A percentile compares a stretch with the other conserved stretches of the same genome.
Conservation (phyloP, 2,113 vertebrate species). For the Bufo gargarizans region DNA sequence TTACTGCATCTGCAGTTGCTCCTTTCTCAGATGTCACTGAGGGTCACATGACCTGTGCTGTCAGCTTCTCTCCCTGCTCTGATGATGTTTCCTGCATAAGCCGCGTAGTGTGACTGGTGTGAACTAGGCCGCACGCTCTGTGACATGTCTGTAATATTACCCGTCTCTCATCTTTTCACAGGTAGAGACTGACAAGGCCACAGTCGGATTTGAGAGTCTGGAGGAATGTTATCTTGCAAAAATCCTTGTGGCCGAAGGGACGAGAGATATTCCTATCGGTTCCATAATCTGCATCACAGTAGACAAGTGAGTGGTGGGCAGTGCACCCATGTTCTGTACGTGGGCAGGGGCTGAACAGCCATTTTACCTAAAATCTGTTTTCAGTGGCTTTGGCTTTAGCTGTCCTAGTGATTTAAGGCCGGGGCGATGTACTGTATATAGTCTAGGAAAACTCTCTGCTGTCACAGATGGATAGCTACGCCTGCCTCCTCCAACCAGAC, state of each 20-base stretch:
- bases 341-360: not conserved
- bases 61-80: too few species aligned
- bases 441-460: too few species aligned
- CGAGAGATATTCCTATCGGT: conserved; percentile 88
- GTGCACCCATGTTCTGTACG: not conserved
- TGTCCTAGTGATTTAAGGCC: too few species aligned
- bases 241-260: conserved; percentile 92
- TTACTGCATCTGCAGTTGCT: too few species aligned
- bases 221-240: conserved; percentile 97
- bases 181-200: conserved; percentile 99
- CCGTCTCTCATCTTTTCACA: conserved; percentile 60
- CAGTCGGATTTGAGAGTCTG: conserved; percentile 93
- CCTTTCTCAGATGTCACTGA: too few species aligned
- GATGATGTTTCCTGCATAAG: too few species aligned
- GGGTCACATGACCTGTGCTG: too few species aligned
- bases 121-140: not conserved
- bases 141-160: not conserved
- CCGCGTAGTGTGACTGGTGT: not conserved
- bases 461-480: too few species aligned
- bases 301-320: conserved; percentile 78
- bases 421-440: too few species aligned
- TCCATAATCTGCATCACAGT: conserved; percentile 95
- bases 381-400: too few species aligned
- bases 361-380: too few species aligned
- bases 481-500: too few species aligned